Evolutionary conservation across 2,888 invertebrate species (phyloP).

Genomic region (Clunio marinus): DNA sequence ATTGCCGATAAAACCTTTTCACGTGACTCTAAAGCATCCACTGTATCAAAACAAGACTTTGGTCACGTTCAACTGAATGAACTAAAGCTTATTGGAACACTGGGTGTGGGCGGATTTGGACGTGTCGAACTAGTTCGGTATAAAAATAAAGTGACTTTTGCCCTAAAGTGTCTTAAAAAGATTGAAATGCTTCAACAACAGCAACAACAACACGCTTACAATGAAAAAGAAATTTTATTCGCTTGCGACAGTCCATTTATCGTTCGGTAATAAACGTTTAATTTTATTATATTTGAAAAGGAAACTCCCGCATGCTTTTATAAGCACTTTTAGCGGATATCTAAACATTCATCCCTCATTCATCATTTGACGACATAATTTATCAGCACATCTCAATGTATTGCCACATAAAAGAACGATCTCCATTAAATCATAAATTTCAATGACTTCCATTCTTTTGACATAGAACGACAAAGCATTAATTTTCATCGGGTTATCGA

Average conservation of each 20-base stretch:
- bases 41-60: constrained; percentile 53
- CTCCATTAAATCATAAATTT: constrained; percentile 16
- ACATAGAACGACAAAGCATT: background rate
- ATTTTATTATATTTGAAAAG: background rate
- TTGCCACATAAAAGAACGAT: background rate
- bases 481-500: background rate
- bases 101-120: constrained; percentile 92
- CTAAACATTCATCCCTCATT: no score
- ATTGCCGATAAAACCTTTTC: constrained; percentile 17
- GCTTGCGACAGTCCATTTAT: constrained; percentile 74
- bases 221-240: constrained; percentile 81
- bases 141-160: constrained; percentile 60
- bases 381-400: background rate
- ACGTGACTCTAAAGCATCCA: background rate
- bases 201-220: constrained; percentile 84
- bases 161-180: constrained; percentile 85
- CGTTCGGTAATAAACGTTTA: constrained; percentile 57
- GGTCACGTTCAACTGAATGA: constrained; percentile 69
- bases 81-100: constrained; percentile 74
- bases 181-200: constrained; percentile 82
- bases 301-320: background rate
- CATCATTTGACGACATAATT: background rate
- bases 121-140: constrained; percentile 75
- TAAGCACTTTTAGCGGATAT: no score
- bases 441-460: background rate